phyloP scores from a whole-genome alignment of 2,888 invertebrate genomes.

The Cylindroiulus punctatus region DNA sequence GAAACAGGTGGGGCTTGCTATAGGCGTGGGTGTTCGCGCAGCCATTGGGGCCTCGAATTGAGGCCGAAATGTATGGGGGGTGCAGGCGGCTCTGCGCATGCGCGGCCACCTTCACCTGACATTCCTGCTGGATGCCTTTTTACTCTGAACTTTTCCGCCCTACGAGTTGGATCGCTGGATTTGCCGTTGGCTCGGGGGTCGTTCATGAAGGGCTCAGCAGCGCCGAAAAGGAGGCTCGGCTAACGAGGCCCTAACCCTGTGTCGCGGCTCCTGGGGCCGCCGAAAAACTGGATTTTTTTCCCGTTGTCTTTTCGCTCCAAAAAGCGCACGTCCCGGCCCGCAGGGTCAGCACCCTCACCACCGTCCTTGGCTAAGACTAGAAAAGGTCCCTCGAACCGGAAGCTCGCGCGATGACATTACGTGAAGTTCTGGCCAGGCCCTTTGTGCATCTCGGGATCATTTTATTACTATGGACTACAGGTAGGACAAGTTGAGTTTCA shows the following conservation, averaged over 20 bases:
- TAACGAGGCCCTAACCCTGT: too few relatives aligned
- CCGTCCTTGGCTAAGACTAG: not conserved
- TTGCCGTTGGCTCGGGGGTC: constrained; percentile 8
- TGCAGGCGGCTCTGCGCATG: not conserved
- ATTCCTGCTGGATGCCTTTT: constrained; percentile 1
- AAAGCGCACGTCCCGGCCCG: not conserved
- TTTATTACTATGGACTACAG: constrained; percentile 26
- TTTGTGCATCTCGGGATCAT: constrained; percentile 23
- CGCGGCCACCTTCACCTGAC: not conserved
- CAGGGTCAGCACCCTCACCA: not conserved
- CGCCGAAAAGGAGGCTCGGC: not conserved
- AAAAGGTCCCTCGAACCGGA: not conserved
- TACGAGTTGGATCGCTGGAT: not conserved
- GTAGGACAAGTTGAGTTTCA: not conserved
- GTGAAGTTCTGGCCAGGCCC: constrained; percentile 24
- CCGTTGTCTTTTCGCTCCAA: too few relatives aligned
- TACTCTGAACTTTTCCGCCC: constrained; percentile 4
- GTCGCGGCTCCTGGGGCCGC: not conserved
- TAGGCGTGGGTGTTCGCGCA: not conserved
- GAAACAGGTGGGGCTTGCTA: constrained; percentile 6
- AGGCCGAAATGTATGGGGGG: not conserved
- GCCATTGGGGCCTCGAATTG: not conserved
- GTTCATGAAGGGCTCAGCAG: not conserved
- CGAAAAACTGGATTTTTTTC: not conserved
- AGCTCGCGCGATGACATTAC: not conserved